Percentiles rank a stretch among this genome's conserved stretches.
phyloP scores from a whole-genome alignment of 2,888 invertebrate genomes.

The Falcaria lacertinaria region DNA sequence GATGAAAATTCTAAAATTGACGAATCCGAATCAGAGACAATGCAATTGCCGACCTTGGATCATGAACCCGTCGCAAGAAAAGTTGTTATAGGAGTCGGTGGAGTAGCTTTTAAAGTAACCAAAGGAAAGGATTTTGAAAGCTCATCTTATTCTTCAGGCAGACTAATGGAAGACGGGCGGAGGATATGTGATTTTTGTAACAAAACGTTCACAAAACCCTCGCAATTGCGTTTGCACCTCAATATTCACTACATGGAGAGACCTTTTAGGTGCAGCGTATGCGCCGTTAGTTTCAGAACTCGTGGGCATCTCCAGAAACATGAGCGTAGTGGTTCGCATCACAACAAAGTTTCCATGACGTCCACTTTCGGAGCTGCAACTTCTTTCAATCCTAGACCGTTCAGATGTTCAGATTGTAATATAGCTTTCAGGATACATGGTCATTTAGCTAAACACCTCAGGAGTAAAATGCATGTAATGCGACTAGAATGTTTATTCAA shows the following conservation, averaged over 20 bases:
- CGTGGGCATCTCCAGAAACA: conserved; percentile 96
- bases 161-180: conserved; percentile 85
- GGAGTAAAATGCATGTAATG: conserved; percentile 97
- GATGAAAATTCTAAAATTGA: conserved; percentile 55
- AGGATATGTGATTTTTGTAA: conserved; percentile 92
- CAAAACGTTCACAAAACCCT: conserved; percentile 94
- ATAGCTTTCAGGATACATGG: conserved; percentile 98
- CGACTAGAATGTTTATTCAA: conserved; percentile 95
- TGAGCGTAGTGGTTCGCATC: conserved; percentile 93
- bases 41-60: conserved; percentile 54
- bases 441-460: conserved; percentile 96
- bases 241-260: conserved; percentile 97
- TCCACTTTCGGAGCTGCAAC: conserved; percentile 91
- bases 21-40: conserved; percentile 52
- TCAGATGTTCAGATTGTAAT: conserved; percentile 97
- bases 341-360: conserved; percentile 94
- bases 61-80: conserved; percentile 76
- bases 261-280: conserved; percentile 94
- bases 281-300: conserved; percentile 93
- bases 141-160: conserved; percentile 68
- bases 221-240: conserved; percentile 93
- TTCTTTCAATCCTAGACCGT: conserved; percentile 95
- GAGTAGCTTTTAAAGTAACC: conserved; percentile 79
- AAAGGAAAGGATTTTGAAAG: conserved; percentile 75
- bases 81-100: conserved; percentile 83